These are phyloP conservation scores for Nothoprocta perdicaria DNA, from an alignment of 2,113 vertebrate species.

Conservation along the genomic window DNA sequence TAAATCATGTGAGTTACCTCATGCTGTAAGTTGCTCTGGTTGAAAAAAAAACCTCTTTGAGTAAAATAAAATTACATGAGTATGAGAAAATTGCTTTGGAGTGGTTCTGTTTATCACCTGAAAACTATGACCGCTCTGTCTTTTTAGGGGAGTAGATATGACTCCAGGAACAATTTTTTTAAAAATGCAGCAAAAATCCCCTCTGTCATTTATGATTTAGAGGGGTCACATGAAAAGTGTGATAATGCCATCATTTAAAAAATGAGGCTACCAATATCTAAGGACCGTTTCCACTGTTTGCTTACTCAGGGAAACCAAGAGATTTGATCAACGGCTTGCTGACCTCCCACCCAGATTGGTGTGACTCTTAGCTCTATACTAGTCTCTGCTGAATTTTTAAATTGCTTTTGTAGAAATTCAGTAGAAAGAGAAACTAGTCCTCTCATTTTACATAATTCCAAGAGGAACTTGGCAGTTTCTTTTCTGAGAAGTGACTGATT, in stretches of 20 bases:
- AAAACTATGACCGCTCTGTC: neutral
- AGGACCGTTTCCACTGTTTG: neutral
- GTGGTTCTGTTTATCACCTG: constrained; percentile 18
- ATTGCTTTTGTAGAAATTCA: neutral
- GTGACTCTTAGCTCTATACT: neutral
- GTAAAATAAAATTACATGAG: neutral
- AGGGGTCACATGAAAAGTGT: neutral
- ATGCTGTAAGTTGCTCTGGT: neutral
- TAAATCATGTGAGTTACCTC: neutral
- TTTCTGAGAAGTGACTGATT: neutral
- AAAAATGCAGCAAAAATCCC: neutral
- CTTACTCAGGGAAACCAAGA: neutral
- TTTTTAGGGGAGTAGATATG: neutral
- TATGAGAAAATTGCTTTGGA: constrained; percentile 19
- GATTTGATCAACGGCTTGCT: neutral
- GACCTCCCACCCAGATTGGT: neutral
- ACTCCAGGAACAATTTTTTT: neutral
- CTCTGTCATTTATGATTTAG: constrained; percentile 11
- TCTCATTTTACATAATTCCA: neutral
- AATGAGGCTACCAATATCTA: neutral
- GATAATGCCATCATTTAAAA: constrained; percentile 1
- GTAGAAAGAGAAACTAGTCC: neutral
- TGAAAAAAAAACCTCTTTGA: neutral
- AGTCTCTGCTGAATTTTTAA: neutral
- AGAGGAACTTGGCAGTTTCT: neutral